These are phyloP conservation scores for Bujurquina vittata DNA, from an alignment of 2,113 vertebrate genomes.

Conservation along the genomic window DNA sequence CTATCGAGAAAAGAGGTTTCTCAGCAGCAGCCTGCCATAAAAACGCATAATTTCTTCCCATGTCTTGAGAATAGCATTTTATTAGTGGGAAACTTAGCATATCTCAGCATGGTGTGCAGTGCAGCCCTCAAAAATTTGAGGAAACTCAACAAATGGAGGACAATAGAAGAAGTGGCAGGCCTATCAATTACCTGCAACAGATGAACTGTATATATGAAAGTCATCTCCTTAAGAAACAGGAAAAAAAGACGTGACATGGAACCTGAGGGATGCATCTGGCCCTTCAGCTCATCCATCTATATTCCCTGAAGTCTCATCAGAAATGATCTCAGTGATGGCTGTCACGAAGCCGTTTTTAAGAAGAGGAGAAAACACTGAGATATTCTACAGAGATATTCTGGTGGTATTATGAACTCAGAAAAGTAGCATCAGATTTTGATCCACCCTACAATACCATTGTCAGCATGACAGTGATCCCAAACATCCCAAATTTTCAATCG, in stretches of 20 bases:
- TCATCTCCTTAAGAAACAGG: neutral
- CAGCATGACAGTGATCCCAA: too few species aligned
- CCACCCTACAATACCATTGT: neutral
- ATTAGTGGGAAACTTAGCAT: neutral
- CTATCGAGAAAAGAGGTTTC: too few species aligned
- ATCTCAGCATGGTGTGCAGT: neutral
- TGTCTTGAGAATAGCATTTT: neutral
- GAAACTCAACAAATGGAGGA: neutral
- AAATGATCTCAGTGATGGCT: neutral
- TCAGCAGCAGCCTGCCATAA: neutral
- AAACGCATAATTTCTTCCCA: neutral
- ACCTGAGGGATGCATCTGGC: neutral
- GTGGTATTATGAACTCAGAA: neutral
- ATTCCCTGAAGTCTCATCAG: neutral
- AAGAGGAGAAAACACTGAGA: neutral
- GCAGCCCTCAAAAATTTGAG: neutral
- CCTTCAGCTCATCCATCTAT: neutral
- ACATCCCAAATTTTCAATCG: neutral
- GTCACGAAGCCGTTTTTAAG: neutral
- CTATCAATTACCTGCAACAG: neutral
- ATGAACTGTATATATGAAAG: neutral
- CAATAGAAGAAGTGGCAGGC: neutral
- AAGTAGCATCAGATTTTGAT: neutral
- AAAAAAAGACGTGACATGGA: neutral
- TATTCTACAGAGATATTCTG: too few species aligned